Conservation (phyloP, 2,113 vertebrate species). For the Gambusia holbrooki region DNA sequence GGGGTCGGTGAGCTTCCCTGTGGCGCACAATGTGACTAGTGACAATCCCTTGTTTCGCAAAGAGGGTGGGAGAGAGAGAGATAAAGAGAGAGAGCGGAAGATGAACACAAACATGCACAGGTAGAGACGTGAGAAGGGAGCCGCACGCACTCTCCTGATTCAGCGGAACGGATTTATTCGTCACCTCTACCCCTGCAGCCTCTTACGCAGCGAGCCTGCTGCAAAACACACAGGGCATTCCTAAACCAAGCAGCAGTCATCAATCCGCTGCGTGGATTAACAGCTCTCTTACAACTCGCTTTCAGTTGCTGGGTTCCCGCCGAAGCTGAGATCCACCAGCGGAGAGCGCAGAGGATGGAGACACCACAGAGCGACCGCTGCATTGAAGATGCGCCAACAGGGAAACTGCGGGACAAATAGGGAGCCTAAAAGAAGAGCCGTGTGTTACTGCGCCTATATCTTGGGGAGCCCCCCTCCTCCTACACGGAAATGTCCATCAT, state of each 20-base stretch:
- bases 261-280: conserved; percentile 39
- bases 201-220: conserved; percentile 45
- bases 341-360: conserved; percentile 40
- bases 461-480: conserved; percentile 18
- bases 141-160: conserved; percentile 65
- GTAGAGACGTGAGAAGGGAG: conserved; percentile 42
- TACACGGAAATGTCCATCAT: conserved; percentile 58
- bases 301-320: conserved; percentile 32
- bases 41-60: conserved; percentile 69
- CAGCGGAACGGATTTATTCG: conserved; percentile 68
- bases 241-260: conserved; percentile 31
- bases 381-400: conserved; percentile 36
- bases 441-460: conserved; percentile 23
- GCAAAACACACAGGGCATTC: conserved; percentile 46
- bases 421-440: conserved; percentile 1
- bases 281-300: conserved; percentile 35
- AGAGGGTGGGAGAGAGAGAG: conserved; percentile 21
- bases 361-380: conserved; percentile 31
- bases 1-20: conserved; percentile 41
- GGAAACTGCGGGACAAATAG: conserved; percentile 54
- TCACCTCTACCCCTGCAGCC: conserved; percentile 57
- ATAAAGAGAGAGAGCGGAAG: conserved; percentile 26
- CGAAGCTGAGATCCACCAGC: conserved; percentile 30
- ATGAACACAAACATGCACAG: conserved; percentile 46
- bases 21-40: conserved; percentile 68